phyloP scores from a whole-genome alignment of 1,140 invertebrate species.

The Aphaenogaster floridana region DNA sequence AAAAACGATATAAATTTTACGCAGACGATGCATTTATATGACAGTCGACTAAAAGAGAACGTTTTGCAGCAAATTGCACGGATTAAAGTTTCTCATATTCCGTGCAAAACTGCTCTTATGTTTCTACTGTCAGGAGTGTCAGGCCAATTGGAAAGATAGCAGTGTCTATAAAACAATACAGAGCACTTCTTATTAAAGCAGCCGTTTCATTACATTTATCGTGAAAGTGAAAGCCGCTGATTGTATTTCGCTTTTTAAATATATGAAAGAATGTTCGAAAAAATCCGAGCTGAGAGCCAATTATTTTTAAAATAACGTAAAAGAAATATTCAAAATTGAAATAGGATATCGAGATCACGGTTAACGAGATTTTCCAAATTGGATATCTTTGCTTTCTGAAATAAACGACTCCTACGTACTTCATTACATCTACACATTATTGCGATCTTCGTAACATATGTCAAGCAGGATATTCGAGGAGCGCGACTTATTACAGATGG shows the following conservation, averaged over 20 bases:
- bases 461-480: conserved; percentile 40
- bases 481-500: conserved; percentile 51
- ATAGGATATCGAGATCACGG: not conserved
- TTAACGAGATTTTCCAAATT: conserved; percentile 40
- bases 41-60: conserved; percentile 23
- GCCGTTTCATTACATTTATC: not conserved
- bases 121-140: conserved; percentile 21
- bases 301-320: not conserved
- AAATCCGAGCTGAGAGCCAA: not conserved
- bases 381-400: conserved; percentile 6
- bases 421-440: conserved; percentile 3
- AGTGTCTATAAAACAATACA: conserved; percentile 3
- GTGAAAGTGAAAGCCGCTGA: not conserved
- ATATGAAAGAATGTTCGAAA: not conserved
- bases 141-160: conserved; percentile 28
- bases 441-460: conserved; percentile 4
- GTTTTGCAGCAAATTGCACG: conserved; percentile 33
- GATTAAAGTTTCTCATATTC: conserved; percentile 47
- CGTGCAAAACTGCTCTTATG: conserved; percentile 46
- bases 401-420: not conserved
- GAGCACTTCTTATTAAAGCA: conserved; percentile 20
- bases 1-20: conserved; percentile 48
- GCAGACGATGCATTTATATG: not conserved
- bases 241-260: not conserved
- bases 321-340: conserved; percentile 9